These are phyloP conservation scores for Onychomys leucogaster DNA, from an alignment of 2,797 vertebrate genomes.

Conservation along the genomic window DNA sequence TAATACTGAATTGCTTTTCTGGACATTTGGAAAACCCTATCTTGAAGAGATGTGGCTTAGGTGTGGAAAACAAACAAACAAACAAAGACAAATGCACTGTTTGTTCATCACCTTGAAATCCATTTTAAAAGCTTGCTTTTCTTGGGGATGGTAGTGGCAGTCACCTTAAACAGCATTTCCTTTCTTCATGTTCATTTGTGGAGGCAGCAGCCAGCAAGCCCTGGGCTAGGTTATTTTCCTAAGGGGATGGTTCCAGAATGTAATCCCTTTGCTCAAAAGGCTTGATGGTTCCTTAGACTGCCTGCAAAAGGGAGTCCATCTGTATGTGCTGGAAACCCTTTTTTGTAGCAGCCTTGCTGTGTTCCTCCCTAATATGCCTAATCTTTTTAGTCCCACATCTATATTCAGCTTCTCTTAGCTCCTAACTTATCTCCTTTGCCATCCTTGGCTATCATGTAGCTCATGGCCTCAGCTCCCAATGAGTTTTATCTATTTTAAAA, in stretches of 20 bases:
- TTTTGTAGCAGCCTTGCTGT: not conserved
- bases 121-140: not conserved
- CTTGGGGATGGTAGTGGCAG: not conserved
- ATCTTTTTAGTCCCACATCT: not conserved
- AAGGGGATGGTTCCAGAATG: not conserved
- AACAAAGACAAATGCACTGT: not conserved
- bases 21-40: constrained; percentile 62
- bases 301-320: not conserved
- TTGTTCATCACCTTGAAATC: constrained; percentile 29
- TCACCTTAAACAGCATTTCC: not conserved
- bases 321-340: not conserved
- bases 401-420: not conserved
- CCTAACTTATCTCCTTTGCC: not conserved
- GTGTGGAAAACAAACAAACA: not conserved
- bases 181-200: not conserved
- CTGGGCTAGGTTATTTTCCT: not conserved
- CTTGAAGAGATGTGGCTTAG: constrained; percentile 41
- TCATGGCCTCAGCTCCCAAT: not conserved
- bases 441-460: not conserved
- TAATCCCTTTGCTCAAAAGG: not conserved
- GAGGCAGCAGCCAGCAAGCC: not conserved
- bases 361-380: not conserved
- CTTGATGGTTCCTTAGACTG: not conserved
- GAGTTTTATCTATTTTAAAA: not conserved
- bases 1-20: not conserved